Conservation (phyloP, 2,113 vertebrate genomes). For the Sturnira hondurensis region DNA sequence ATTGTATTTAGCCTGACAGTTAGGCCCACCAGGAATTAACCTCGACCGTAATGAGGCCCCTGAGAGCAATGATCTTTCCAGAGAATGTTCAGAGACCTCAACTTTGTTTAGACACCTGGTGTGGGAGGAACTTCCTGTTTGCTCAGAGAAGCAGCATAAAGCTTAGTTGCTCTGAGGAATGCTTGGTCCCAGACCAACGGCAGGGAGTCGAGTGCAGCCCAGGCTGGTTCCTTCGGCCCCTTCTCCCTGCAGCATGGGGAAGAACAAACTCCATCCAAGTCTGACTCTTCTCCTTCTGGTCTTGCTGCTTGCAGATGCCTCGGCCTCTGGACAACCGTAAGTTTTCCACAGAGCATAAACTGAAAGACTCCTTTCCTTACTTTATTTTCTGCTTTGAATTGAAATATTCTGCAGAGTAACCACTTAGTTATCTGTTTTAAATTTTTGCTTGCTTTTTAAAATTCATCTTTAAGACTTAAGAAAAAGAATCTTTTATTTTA, state of each 20-base stretch:
- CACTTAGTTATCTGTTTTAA: conserved; percentile 17
- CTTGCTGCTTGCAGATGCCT: neutral
- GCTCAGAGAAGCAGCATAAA: conserved; percentile 42
- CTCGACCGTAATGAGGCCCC: conserved; percentile 35
- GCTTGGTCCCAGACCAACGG: neutral
- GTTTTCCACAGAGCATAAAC: neutral
- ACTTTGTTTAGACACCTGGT: conserved; percentile 61
- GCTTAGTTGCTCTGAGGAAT: neutral
- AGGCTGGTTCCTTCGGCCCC: neutral
- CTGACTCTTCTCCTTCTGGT: conserved; percentile 18
- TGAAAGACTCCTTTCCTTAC: neutral
- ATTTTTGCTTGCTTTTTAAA: conserved; percentile 8
- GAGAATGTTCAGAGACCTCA: conserved; percentile 35
- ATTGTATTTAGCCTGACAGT: conserved; percentile 5
- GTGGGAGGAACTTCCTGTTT: conserved; percentile 69
- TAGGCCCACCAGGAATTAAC: conserved; percentile 11
- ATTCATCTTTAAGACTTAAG: conserved; percentile 28
- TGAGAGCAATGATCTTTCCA: conserved; percentile 49
- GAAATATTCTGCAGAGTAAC: neutral
- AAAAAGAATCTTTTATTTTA: neutral
- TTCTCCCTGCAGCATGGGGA: conserved; percentile 54
- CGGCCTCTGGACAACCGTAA: conserved; percentile 58
- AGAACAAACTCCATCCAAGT: neutral
- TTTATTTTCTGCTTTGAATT: conserved; percentile 19
- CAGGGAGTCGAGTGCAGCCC: neutral